These are phyloP conservation scores for Chitala chitala DNA, from an alignment of 2,113 vertebrate genomes.

Conservation along the genomic window DNA sequence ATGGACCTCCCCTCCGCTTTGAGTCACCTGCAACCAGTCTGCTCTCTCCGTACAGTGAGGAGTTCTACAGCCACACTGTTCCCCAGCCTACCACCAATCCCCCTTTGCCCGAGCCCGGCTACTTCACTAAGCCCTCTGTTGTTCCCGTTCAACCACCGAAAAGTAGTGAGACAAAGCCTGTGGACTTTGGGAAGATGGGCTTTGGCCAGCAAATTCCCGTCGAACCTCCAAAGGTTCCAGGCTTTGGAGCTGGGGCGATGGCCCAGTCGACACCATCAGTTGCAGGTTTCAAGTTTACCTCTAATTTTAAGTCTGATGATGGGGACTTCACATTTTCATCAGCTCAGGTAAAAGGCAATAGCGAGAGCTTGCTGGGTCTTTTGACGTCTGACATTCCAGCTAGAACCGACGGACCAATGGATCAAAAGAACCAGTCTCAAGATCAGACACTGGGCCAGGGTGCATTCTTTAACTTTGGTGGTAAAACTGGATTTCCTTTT, in stretches of 20 bases:
- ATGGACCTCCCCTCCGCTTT: too few species aligned
- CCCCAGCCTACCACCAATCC: too few species aligned
- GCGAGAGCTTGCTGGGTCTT: constrained; percentile 81
- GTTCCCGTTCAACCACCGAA: constrained; percentile 64
- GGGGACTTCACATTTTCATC: constrained; percentile 91
- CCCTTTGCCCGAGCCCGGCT: too few species aligned
- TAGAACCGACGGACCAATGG: constrained; percentile 60
- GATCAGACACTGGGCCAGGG: constrained; percentile 54
- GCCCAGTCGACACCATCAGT: constrained; percentile 62
- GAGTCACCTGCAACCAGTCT: too few species aligned
- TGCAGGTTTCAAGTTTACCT: constrained; percentile 93
- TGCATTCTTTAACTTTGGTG: constrained; percentile 73
- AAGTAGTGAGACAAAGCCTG: constrained; percentile 66
- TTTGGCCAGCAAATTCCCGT: constrained; percentile 66
- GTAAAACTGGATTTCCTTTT: constrained; percentile 68
- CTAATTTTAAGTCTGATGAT: constrained; percentile 94
- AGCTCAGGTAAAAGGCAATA: constrained; percentile 67
- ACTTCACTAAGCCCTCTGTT: constrained; percentile 86
- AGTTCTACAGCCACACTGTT: too few species aligned
- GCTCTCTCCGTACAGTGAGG: too few species aligned
- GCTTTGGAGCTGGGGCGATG: constrained; percentile 54
- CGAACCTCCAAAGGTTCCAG: constrained; percentile 70
- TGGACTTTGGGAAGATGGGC: constrained; percentile 74
- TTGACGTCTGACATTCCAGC: constrained; percentile 79
- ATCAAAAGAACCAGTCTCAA: constrained; percentile 51